These are phyloP conservation scores for Petrocephalus zakoni DNA, from an alignment of 2,113 vertebrate genomes.

Conservation along the genomic window DNA sequence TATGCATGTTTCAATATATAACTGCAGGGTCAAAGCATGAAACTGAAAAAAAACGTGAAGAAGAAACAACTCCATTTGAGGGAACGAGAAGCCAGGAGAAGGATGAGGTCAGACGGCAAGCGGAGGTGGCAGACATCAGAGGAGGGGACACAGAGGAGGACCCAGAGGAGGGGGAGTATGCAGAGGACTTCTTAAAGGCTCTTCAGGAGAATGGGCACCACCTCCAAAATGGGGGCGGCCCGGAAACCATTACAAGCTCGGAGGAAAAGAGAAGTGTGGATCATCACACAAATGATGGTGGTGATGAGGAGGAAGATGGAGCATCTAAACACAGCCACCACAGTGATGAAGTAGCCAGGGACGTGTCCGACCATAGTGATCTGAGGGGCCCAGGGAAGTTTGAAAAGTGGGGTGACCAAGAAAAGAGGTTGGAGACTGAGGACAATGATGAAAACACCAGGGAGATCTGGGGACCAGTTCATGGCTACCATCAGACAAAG, in stretches of 20 bases:
- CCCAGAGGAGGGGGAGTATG: conserved; percentile 38
- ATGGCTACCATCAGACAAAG: conserved; percentile 31
- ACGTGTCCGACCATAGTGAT: not conserved
- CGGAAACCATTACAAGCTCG: not conserved
- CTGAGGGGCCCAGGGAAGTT: not conserved
- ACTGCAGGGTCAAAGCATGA: conserved; percentile 64
- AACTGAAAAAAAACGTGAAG: conserved; percentile 57
- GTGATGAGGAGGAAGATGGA: not conserved
- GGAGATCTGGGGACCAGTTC: conserved; percentile 26
- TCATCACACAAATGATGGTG: conserved; percentile 38
- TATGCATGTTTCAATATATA: conserved; percentile 22
- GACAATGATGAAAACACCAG: conserved; percentile 26
- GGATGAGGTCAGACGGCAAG: conserved; percentile 43
- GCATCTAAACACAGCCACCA: conserved; percentile 22
- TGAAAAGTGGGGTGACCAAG: conserved; percentile 16
- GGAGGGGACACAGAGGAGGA: conserved; percentile 48
- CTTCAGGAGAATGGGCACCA: conserved; percentile 49
- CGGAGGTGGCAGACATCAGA: conserved; percentile 29
- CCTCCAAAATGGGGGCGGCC: conserved; percentile 26
- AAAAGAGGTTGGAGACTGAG: conserved; percentile 7
- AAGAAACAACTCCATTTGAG: conserved; percentile 45
- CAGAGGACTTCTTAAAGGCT: conserved; percentile 52
- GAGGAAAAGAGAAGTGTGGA: conserved; percentile 19
- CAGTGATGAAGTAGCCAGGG: not conserved
- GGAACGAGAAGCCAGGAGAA: conserved; percentile 47